Evolutionary conservation across 2,113 vertebrate genomes (phyloP).

Genomic region (Pachycephala philippinensis): DNA sequence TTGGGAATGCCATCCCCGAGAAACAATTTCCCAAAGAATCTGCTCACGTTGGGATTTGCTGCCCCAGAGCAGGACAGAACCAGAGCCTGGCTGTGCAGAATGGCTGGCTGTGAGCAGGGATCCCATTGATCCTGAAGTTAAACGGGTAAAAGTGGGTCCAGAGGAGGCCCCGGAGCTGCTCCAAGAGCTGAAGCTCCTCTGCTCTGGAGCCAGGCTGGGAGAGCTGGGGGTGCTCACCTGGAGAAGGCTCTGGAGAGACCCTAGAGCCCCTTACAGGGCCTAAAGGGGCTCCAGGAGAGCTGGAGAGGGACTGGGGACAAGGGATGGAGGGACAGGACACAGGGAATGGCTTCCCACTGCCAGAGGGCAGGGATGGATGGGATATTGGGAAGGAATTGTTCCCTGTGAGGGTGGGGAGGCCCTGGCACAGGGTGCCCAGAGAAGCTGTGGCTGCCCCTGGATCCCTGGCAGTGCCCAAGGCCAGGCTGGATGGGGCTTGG

Average conservation of each 20-base stretch:
- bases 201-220: background rate
- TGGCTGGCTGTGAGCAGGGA: rapidly evolving
- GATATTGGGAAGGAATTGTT: background rate
- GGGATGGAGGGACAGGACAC: background rate
- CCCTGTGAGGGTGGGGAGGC: background rate
- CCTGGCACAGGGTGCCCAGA: background rate
- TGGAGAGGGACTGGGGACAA: no score
- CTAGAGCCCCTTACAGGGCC: rapidly evolving
- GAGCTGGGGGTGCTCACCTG: background rate
- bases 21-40: background rate
- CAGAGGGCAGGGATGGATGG: no score
- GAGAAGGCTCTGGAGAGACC: background rate
- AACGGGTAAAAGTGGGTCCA: background rate
- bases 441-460: background rate
- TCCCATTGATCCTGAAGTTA: rapidly evolving
- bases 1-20: rapidly evolving
- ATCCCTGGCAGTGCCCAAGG: background rate
- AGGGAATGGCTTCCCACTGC: background rate
- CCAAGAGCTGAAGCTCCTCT: background rate
- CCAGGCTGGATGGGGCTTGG: background rate
- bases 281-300: no score
- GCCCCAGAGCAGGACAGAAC: background rate
- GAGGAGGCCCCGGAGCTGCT: background rate
- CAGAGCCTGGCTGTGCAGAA: rapidly evolving
- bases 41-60: rapidly evolving